These are phyloP conservation scores for Dolichallabes microphthalmus DNA, from an alignment of 2,113 vertebrate genomes.

Conservation along the genomic window DNA sequence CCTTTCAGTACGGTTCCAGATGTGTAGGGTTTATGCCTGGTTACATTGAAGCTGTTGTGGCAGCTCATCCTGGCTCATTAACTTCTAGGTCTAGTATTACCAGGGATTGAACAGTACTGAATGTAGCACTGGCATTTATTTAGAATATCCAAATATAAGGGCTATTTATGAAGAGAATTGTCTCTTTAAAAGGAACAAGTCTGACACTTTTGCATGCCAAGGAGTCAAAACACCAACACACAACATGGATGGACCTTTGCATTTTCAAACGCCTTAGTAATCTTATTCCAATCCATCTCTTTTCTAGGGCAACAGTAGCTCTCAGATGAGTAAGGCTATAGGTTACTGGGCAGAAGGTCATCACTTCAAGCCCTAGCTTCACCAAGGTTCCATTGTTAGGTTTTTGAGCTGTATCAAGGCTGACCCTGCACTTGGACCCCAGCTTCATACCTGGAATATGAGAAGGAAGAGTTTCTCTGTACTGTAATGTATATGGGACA, in stretches of 20 bases:
- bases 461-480: too few relatives aligned
- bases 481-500: too few relatives aligned
- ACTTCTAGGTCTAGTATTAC: neutral
- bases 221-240: neutral
- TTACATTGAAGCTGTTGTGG: too few relatives aligned
- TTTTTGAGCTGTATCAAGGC: too few relatives aligned
- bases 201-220: neutral
- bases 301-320: neutral
- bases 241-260: neutral
- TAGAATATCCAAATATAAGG: neutral
- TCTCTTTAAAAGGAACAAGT: neutral
- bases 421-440: too few relatives aligned
- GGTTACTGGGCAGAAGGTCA: too few relatives aligned
- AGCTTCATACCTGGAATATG: too few relatives aligned
- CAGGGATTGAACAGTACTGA: neutral
- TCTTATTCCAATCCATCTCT: neutral
- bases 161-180: neutral
- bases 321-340: too few relatives aligned
- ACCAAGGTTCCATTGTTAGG: too few relatives aligned
- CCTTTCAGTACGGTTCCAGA: neutral
- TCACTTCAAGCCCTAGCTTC: too few relatives aligned
- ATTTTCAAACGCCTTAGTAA: neutral
- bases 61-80: too few relatives aligned
- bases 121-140: neutral
- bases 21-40: too few relatives aligned